phyloP scores from a whole-genome alignment of 2,888 invertebrate species.

The Lagria hirta region DNA sequence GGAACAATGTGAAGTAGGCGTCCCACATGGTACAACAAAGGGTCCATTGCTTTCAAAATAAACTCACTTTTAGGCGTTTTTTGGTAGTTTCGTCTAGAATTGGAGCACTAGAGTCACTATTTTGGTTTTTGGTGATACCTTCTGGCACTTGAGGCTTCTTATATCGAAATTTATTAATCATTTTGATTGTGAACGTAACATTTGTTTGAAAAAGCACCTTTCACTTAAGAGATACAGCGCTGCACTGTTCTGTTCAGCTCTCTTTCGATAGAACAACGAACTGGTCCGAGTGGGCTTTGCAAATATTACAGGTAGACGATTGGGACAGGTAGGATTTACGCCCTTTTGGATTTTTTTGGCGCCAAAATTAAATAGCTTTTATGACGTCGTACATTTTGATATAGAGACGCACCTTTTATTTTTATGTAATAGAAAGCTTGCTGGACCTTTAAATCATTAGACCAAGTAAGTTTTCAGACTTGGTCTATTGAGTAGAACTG shows the following conservation, averaged over 20 bases:
- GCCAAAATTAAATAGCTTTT: too few species aligned
- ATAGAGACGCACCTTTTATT: conserved; percentile 32
- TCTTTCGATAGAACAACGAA: conserved; percentile 31
- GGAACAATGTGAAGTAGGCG: conserved; percentile 29
- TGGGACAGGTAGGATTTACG: conserved; percentile 26
- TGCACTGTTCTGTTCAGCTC: too few species aligned
- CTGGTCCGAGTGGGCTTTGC: neutral
- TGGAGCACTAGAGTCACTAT: conserved; percentile 11
- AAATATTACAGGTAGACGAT: conserved; percentile 10
- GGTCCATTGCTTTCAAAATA: neutral
- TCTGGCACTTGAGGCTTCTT: conserved; percentile 42
- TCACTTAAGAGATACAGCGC: conserved; percentile 31
- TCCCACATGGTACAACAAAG: conserved; percentile 9
- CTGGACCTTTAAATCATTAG: conserved; percentile 42
- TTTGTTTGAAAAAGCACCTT: conserved; percentile 30
- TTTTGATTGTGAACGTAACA: conserved; percentile 23
- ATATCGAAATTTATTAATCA: conserved; percentile 53
- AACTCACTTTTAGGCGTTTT: conserved; percentile 40
- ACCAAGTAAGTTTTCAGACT: conserved; percentile 26
- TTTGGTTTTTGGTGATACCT: too few species aligned
- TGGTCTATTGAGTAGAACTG: neutral
- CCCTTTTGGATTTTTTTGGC: too few species aligned
- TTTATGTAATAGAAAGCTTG: conserved; percentile 25
- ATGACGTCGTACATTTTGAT: too few species aligned
- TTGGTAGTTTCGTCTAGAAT: conserved; percentile 34